A percentile compares a stretch with the other conserved stretches of the same genome.
phyloP scores from a whole-genome alignment of 2,888 invertebrate species.

The Stegana nigrithorax region DNA sequence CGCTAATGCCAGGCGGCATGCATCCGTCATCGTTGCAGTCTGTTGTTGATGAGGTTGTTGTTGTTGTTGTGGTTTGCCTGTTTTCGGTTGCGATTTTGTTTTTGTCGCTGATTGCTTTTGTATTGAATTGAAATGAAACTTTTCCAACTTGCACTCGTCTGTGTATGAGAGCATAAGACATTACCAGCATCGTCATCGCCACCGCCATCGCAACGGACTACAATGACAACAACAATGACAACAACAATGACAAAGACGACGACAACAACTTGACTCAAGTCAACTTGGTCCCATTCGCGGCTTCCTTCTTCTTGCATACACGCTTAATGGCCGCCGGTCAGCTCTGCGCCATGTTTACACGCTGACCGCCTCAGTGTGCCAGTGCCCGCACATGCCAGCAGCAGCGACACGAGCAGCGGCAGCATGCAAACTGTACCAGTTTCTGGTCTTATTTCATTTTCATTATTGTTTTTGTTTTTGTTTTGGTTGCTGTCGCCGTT shows the following conservation, averaged over 20 bases:
- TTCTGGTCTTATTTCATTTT: neutral
- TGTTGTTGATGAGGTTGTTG: slow-evolving; percentile 30
- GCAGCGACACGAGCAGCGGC: neutral
- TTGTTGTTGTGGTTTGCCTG: neutral
- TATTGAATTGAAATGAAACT: slow-evolving; percentile 56
- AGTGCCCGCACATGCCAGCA: neutral
- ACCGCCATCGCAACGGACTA: slow-evolving; percentile 38
- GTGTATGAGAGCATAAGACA: neutral
- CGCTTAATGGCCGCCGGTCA: neutral
- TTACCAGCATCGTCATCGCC: slow-evolving; percentile 9
- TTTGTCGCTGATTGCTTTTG: slow-evolving; percentile 34
- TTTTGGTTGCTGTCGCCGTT: too few relatives aligned
- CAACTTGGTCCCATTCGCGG: neutral
- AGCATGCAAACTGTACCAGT: slow-evolving; percentile 17
- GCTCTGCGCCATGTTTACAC: neutral
- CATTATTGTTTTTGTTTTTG: slow-evolving; percentile 46
- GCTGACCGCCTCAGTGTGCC: neutral
- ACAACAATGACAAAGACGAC: neutral
- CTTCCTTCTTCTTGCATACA: neutral
- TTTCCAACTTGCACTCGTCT: slow-evolving; percentile 28
- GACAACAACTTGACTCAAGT: neutral
- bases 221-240: slow-evolving; percentile 46
- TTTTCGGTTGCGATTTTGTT: neutral
- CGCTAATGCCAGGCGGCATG: slow-evolving; percentile 7
- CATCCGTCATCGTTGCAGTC: slow-evolving; percentile 57